Evolutionary conservation across 2,888 invertebrate species (phyloP).

Genomic region (Scaptomyza reducta): DNA sequence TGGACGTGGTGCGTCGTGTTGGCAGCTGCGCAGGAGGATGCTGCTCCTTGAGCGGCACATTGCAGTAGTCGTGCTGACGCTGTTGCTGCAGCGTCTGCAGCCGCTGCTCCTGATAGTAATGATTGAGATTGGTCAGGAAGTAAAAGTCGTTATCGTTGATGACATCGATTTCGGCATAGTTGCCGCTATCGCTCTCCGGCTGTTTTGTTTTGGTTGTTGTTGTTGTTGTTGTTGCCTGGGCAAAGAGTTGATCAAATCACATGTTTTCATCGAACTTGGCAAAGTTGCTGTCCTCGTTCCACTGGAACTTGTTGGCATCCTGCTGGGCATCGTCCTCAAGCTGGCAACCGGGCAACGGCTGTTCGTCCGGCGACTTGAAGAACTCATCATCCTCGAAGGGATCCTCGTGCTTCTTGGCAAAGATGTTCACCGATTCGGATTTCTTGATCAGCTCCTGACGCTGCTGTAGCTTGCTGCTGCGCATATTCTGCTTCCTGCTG

Average conservation of each 20-base stretch:
- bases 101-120: constrained; percentile 77
- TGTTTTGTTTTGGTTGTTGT: constrained; percentile 6
- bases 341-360: constrained; percentile 31
- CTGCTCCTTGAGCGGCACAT: constrained; percentile 48
- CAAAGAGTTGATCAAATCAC: constrained; percentile 84
- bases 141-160: constrained; percentile 74
- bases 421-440: constrained; percentile 95
- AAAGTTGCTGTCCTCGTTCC: constrained; percentile 83
- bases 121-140: constrained; percentile 79
- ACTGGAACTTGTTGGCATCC: constrained; percentile 74
- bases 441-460: constrained; percentile 90
- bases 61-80: constrained; percentile 52
- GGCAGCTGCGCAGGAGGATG: neutral
- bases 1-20: constrained; percentile 56
- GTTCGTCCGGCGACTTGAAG: constrained; percentile 86
- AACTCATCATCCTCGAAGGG: constrained; percentile 96
- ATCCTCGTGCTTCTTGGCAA: constrained; percentile 93
- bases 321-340: constrained; percentile 20
- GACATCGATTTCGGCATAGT: constrained; percentile 81
- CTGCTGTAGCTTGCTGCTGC: constrained; percentile 83
- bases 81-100: constrained; percentile 40
- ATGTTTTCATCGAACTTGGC: constrained; percentile 85
- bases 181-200: constrained; percentile 43
- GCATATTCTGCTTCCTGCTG: constrained; percentile 79
- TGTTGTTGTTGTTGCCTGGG: constrained; percentile 58